These are phyloP conservation scores for Squalus acanthias DNA, from an alignment of 2,797 vertebrate species.

Conservation along the genomic window DNA sequence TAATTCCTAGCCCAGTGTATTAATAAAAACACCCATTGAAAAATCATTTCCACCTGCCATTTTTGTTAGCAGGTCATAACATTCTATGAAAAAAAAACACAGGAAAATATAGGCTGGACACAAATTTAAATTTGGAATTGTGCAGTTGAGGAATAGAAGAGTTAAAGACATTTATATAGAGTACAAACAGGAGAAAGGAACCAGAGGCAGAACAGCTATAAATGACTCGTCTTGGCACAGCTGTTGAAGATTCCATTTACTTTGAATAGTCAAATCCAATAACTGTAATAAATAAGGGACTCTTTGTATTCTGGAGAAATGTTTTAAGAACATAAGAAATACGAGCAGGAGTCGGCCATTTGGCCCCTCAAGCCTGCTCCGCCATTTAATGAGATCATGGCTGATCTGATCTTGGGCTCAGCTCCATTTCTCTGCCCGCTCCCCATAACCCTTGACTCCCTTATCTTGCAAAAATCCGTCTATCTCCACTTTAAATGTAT, in stretches of 20 bases:
- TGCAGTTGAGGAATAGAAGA: background rate
- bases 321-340: too few species aligned
- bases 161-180: background rate
- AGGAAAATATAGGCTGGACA: background rate
- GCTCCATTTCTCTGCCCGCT: too few species aligned
- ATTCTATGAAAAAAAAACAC: background rate
- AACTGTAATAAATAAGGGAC: background rate
- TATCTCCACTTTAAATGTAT: too few species aligned
- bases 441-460: too few species aligned
- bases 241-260: conserved; percentile 28
- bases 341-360: too few species aligned
- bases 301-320: conserved; percentile 7
- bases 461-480: too few species aligned
- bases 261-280: background rate
- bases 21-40: background rate
- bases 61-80: background rate
- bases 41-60: background rate
- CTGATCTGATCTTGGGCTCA: too few species aligned
- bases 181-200: background rate
- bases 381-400: too few species aligned
- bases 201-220: background rate
- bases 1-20: background rate
- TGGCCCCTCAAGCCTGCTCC: too few species aligned
- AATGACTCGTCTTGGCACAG: background rate
- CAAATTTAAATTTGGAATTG: background rate